These are phyloP conservation scores for Odontesthes bonariensis DNA, from an alignment of 2,113 vertebrate species.

Conservation along the genomic window DNA sequence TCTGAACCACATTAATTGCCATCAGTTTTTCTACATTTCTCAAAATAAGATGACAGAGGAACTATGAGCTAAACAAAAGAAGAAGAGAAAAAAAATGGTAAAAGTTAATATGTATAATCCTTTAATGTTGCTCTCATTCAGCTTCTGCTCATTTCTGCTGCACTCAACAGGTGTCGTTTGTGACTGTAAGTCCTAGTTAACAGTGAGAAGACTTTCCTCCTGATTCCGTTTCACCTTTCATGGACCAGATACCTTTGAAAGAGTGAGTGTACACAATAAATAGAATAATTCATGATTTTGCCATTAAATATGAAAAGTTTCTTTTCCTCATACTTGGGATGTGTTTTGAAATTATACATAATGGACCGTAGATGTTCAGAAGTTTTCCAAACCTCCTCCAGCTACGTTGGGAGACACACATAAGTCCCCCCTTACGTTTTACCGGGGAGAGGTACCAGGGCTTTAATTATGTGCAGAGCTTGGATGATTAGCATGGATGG, in stretches of 20 bases:
- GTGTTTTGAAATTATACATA: constrained; percentile 97
- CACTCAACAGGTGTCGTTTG: constrained; percentile 80
- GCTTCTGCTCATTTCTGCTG: constrained; percentile 47
- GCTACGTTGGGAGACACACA: constrained; percentile 74
- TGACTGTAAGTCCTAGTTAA: constrained; percentile 72
- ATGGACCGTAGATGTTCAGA: constrained; percentile 97
- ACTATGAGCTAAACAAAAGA: constrained; percentile 50
- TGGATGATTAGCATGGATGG: constrained; percentile 78
- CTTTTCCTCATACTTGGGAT: constrained; percentile 96
- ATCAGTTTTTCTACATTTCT: constrained; percentile 9
- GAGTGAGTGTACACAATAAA: constrained; percentile 97
- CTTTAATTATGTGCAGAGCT: constrained; percentile 81
- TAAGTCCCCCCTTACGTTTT: constrained; percentile 69
- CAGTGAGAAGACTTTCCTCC: constrained; percentile 85
- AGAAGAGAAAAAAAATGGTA: constrained; percentile 12
- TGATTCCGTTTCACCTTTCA: constrained; percentile 95
- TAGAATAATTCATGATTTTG: constrained; percentile 99
- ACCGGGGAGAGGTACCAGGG: constrained; percentile 68
- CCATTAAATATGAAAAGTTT: constrained; percentile 99
- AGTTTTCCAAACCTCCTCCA: constrained; percentile 86
- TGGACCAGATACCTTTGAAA: constrained; percentile 97
- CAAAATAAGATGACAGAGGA: not conserved
- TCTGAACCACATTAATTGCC: constrained; percentile 18
- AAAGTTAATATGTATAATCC: constrained; percentile 14
- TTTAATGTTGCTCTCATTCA: constrained; percentile 66